Base-by-base conservation (phyloP, 2,797 vertebrate genomes). In the Siniperca obscura region DNA sequence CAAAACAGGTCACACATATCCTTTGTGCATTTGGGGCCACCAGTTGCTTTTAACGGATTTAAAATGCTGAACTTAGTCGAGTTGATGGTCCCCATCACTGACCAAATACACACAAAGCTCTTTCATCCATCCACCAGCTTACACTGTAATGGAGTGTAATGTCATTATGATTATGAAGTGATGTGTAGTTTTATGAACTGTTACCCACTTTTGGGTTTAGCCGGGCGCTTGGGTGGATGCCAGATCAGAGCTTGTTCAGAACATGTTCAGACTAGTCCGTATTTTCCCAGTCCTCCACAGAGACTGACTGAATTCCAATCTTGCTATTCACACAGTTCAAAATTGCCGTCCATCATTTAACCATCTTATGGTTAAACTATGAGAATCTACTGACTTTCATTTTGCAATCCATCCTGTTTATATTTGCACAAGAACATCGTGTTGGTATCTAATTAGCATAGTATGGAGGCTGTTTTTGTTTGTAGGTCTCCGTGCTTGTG, bases 241-340 rank as follows among this genome's bases (percentile, higher is more conserved):
- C 89, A 91, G 70, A 81, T 81, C 62, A 76, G 80, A 78, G 87
- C 69, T 76, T 86, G 87, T 87, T 74, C 71, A 1, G 76, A 90
- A 86, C 94, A 91, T 92, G 95, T 89, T 72, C 60, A 84, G 91
- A 90, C 95, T 81, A 68, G 94, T 87, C 80, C 60, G 36, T 53
- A 61, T 78, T 80, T 82, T 71, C 76, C 78, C 52, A 62, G 56
- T 87, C 75, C 30, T 85, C 66, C 52, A 5, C 50, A 72, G 55
- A 81, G 82, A 77, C 55, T 46, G 10, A 67, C 55, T 79, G 68
- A 64, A 84, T 90, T 90, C 89, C 78, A 85, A 61, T 74, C 44
- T 6, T 2, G 73, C 52, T 72, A 59, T 89, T 91, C 83, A 81
- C 76, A 78, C 44, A 46, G 57, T 81, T 71, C 52, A 66, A 78